Evolutionary conservation across 2,888 invertebrate genomes (phyloP).

Genomic region (Nomada fucata): DNA sequence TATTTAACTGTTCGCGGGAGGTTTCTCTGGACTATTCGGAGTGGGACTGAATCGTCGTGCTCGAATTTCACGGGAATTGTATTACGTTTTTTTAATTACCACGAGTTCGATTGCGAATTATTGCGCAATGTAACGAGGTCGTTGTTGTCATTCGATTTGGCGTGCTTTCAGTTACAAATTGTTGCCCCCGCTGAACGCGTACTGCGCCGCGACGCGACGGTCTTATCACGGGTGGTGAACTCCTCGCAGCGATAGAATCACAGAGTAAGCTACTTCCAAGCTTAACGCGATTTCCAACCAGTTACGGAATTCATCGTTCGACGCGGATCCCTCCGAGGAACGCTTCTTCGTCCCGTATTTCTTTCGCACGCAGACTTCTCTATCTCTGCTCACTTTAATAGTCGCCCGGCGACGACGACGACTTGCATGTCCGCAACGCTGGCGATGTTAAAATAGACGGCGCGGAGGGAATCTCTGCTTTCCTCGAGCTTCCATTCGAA

Average conservation of each 20-base stretch:
- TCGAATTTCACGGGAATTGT: not conserved
- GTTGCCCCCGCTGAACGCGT: constrained; percentile 7
- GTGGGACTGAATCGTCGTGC: not conserved
- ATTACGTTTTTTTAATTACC: too few relatives aligned
- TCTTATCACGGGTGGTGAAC: too few relatives aligned
- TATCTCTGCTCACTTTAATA: not conserved
- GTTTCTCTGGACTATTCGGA: not conserved
- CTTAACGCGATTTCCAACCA: constrained; percentile 24
- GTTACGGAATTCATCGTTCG: not conserved
- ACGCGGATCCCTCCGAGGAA: not conserved
- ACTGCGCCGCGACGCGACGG: too few relatives aligned
- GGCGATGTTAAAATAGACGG: not conserved
- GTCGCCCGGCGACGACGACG: not conserved
- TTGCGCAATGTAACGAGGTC: too few relatives aligned
- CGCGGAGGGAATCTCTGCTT: constrained; percentile 22
- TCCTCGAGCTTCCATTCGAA: not conserved
- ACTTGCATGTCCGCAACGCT: constrained; percentile 32
- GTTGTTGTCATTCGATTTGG: too few relatives aligned
- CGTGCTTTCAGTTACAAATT: not conserved
- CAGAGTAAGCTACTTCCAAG: constrained; percentile 32
- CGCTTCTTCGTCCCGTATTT: not conserved
- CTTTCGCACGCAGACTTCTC: not conserved
- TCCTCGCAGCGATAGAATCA: constrained; percentile 23
- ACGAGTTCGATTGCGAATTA: too few relatives aligned
- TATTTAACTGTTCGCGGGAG: not conserved